These are phyloP conservation scores for Cossypha heuglini DNA, from an alignment of 2,797 vertebrate genomes.

Conservation along the genomic window DNA sequence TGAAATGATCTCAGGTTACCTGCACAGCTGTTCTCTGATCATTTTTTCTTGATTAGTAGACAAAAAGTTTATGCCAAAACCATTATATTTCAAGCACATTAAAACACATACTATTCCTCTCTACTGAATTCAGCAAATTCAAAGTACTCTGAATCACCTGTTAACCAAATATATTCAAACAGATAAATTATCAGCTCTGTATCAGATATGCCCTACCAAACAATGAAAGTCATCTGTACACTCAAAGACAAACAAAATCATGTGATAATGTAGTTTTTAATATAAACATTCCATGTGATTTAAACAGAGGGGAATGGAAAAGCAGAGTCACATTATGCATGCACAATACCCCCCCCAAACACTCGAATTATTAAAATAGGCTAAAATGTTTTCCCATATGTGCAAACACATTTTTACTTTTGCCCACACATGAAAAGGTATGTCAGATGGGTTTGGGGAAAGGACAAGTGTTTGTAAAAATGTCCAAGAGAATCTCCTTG, in stretches of 20 bases:
- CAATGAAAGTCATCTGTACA: background rate
- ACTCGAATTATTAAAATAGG: background rate
- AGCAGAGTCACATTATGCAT: background rate
- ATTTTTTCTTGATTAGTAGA: background rate
- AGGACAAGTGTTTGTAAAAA: background rate
- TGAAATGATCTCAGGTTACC: background rate
- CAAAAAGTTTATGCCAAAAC: background rate
- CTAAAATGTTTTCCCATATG: background rate
- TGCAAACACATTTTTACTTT: background rate
- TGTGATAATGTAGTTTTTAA: fast-evolving
- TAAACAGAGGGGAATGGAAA: background rate
- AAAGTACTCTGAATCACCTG: background rate
- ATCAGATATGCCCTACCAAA: background rate
- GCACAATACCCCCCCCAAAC: background rate
- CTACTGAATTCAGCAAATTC: background rate
- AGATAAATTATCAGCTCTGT: background rate
- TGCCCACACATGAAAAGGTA: background rate
- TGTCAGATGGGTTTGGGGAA: background rate
- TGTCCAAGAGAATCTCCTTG: background rate
- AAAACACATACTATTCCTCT: background rate
- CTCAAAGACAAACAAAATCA: background rate
- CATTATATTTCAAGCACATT: background rate
- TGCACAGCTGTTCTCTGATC: background rate
- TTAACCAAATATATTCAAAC: background rate
- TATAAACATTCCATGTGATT: background rate